phyloP scores from a whole-genome alignment of 2,888 invertebrate species.

The Pyrochroa serraticornis region DNA sequence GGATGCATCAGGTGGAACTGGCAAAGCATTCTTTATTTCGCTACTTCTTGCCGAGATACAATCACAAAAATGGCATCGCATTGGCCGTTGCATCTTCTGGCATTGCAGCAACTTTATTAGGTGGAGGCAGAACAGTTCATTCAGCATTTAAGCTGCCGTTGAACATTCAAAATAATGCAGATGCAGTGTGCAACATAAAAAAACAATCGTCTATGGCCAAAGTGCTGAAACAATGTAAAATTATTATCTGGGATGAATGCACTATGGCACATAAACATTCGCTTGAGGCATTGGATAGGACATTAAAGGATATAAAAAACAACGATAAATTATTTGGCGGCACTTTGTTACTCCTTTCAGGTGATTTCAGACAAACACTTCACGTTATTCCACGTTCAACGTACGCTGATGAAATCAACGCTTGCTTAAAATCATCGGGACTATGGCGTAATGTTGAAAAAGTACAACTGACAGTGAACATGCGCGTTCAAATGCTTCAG shows the following conservation, averaged over 20 bases:
- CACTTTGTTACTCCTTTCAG: constrained; percentile 43
- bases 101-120: constrained; percentile 52
- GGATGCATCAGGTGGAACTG: constrained; percentile 17
- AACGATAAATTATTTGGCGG: constrained; percentile 40
- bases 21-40: constrained; percentile 21
- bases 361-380: constrained; percentile 49
- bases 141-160: constrained; percentile 48
- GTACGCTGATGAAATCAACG: constrained; percentile 48
- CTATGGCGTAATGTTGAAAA: constrained; percentile 39
- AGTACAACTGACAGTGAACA: constrained; percentile 39
- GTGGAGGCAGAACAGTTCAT: constrained; percentile 49
- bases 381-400: constrained; percentile 46
- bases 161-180: no score
- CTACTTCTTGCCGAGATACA: constrained; percentile 32
- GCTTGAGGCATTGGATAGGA: no score
- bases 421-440: constrained; percentile 45
- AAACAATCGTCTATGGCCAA: no score
- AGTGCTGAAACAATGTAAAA: no score
- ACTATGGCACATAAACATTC: no score
- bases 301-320: constrained; percentile 38
- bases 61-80: constrained; percentile 33
- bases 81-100: constrained; percentile 45
- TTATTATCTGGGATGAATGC: no score
- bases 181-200: no score
- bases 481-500: constrained; percentile 40